Percentiles rank a stretch among this genome's conserved stretches.
Conservation (phyloP, 2,888 invertebrate species). For the Tridacna gigas region DNA sequence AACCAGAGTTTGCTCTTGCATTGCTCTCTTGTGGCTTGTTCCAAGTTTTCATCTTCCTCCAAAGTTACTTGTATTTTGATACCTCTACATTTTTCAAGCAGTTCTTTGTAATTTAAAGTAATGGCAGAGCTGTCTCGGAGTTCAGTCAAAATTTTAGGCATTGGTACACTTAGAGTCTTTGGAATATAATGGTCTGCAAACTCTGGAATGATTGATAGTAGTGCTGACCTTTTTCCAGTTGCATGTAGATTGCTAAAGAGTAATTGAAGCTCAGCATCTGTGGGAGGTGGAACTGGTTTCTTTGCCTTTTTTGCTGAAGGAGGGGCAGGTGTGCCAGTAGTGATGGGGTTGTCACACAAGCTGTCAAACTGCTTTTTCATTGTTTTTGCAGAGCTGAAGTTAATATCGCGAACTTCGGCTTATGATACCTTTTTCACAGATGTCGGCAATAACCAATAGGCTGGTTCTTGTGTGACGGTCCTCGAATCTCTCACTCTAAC, state of each 20-base stretch:
- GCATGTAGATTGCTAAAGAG: conserved; percentile 15
- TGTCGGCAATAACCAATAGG: conserved; percentile 6
- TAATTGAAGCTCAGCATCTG: neutral
- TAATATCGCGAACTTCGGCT: conserved; percentile 11
- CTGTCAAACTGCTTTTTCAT: conserved; percentile 8
- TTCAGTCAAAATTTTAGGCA: neutral
- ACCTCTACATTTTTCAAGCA: conserved; percentile 12
- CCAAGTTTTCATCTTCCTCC: conserved; percentile 1
- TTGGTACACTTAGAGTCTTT: neutral
- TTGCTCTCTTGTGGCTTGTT: conserved; percentile 5
- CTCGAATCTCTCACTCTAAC: no score
- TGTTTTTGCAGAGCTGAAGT: conserved; percentile 10
- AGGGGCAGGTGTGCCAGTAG: neutral
- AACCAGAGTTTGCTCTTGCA: conserved; percentile 12
- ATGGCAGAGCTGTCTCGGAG: neutral
- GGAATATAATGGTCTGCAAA: conserved; percentile 25
- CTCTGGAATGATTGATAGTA: conserved; percentile 11
- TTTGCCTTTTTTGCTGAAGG: neutral
- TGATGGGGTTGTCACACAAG: neutral
- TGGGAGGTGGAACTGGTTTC: neutral
- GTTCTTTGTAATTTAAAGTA: neutral
- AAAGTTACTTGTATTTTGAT: neutral
- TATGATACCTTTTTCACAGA: conserved; percentile 23
- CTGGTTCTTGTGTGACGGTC: no score
- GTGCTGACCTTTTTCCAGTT: conserved; percentile 10